These are phyloP conservation scores for Parus major DNA, from an alignment of 2,113 vertebrate species.

Conservation along the genomic window DNA sequence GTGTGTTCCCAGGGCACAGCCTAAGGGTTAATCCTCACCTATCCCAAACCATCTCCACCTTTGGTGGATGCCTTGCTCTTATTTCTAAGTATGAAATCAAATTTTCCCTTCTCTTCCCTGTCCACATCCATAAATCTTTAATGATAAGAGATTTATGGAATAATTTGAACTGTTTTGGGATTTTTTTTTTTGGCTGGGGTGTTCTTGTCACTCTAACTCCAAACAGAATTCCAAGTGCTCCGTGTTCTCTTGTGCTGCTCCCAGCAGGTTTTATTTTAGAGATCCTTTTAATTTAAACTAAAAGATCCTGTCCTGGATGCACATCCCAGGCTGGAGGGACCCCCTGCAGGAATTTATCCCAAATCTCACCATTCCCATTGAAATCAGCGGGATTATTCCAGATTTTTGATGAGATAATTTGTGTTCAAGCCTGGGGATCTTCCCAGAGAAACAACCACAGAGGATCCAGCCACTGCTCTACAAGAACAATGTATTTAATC, in stretches of 20 bases:
- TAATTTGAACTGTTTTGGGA: not conserved
- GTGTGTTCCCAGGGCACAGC: not conserved
- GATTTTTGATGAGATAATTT: not conserved
- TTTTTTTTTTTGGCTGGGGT: not conserved
- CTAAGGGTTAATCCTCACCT: not conserved
- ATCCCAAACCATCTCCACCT: not conserved
- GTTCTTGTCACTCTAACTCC: not conserved
- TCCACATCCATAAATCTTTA: conserved; percentile 14
- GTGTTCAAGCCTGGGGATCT: not conserved
- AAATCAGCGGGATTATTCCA: not conserved
- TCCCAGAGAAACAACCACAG: not conserved
- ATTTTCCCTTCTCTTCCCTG: not conserved
- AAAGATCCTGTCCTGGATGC: not conserved
- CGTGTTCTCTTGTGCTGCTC: not conserved
- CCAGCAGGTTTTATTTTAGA: not conserved
- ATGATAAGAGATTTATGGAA: not conserved
- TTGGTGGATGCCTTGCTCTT: not conserved
- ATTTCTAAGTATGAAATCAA: conserved; percentile 6
- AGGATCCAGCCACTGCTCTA: not conserved
- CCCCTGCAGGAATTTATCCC: not conserved
- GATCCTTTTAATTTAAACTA: not conserved
- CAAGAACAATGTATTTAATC: not conserved
- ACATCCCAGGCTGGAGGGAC: not conserved
- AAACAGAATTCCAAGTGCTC: not conserved
- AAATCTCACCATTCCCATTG: not conserved